These are phyloP conservation scores for Colistium nudipinnis DNA, from an alignment of 2,113 vertebrate genomes.

Conservation along the genomic window DNA sequence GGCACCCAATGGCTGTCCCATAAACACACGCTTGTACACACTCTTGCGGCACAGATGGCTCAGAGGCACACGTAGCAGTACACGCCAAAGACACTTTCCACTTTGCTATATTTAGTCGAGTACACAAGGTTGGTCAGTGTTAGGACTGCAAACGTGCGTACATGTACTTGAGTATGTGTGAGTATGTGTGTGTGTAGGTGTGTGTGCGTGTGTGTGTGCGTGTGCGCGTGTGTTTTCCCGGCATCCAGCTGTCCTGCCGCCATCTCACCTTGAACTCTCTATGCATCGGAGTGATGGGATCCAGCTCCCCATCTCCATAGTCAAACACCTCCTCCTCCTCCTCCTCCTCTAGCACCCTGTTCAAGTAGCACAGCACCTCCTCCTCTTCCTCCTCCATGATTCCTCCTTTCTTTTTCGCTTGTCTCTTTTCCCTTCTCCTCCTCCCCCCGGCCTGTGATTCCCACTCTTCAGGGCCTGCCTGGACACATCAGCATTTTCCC, in stretches of 20 bases:
- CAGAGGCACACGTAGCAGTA: slow-evolving; percentile 38
- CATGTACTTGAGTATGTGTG: slow-evolving; percentile 4
- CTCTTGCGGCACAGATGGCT: slow-evolving; percentile 45
- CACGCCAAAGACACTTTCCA: slow-evolving; percentile 53
- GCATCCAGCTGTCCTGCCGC: slow-evolving; percentile 60
- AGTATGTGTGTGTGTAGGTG: slow-evolving; percentile 1
- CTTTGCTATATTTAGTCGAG: slow-evolving; percentile 54
- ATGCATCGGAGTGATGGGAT: slow-evolving; percentile 81
- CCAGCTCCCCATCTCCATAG: slow-evolving; percentile 88
- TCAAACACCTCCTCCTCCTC: slow-evolving; percentile 87
- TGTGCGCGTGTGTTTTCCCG: slow-evolving; percentile 15
- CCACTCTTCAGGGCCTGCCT: slow-evolving; percentile 59
- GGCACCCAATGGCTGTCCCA: slow-evolving; percentile 18
- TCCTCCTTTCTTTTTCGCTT: slow-evolving; percentile 13
- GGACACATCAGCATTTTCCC: slow-evolving; percentile 71
- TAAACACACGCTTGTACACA: slow-evolving; percentile 12
- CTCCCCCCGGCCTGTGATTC: slow-evolving; percentile 14
- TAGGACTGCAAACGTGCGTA: not conserved
- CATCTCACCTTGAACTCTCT: slow-evolving; percentile 89
- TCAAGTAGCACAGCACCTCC: slow-evolving; percentile 91
- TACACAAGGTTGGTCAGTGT: slow-evolving; percentile 10
- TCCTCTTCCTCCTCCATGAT: slow-evolving; percentile 86
- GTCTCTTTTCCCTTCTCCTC: slow-evolving; percentile 11
- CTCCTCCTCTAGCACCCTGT: slow-evolving; percentile 91
- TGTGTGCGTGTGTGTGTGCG: slow-evolving; percentile 11